Conservation (phyloP, 2,888 invertebrate species). For the Orthonevra nobilis region DNA sequence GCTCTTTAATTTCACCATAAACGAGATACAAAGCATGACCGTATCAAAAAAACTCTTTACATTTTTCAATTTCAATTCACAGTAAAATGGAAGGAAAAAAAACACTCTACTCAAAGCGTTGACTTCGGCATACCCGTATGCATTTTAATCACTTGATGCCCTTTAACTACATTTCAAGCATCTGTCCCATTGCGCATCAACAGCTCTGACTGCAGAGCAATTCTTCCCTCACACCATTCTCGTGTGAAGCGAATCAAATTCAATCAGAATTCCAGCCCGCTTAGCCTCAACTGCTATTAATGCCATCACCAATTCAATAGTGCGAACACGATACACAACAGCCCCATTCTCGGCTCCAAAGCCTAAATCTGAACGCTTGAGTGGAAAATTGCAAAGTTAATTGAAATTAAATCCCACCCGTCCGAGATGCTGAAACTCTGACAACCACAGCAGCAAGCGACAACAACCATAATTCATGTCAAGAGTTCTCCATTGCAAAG, state of each 20-base stretch:
- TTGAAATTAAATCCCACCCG: constrained; percentile 45
- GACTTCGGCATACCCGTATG: no score
- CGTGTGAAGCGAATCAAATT: constrained; percentile 45
- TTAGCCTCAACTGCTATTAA: constrained; percentile 24
- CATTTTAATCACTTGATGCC: no score
- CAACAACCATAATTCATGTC: constrained; percentile 30
- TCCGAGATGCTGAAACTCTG: no score
- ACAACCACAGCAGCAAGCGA: constrained; percentile 10
- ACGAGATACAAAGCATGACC: no score
- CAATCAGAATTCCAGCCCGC: constrained; percentile 41
- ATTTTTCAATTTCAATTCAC: no score
- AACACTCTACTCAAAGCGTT: constrained; percentile 1
- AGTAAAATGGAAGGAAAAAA: no score
- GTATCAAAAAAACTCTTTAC: no score
- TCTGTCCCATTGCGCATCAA: background rate
- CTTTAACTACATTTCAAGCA: constrained; percentile 4
- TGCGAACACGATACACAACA: background rate
- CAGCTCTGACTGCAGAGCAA: background rate
- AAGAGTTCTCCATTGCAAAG: constrained; percentile 19
- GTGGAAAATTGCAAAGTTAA: constrained; percentile 47
- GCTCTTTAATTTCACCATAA: no score
- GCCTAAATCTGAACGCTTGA: no score
- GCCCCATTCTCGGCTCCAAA: no score
- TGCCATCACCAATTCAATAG: constrained; percentile 51
- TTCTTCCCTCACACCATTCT: background rate